Percentiles rank a stretch among this genome's conserved stretches.
Conservation (phyloP, 2,113 vertebrate species). For the Barnardius zonarius region DNA sequence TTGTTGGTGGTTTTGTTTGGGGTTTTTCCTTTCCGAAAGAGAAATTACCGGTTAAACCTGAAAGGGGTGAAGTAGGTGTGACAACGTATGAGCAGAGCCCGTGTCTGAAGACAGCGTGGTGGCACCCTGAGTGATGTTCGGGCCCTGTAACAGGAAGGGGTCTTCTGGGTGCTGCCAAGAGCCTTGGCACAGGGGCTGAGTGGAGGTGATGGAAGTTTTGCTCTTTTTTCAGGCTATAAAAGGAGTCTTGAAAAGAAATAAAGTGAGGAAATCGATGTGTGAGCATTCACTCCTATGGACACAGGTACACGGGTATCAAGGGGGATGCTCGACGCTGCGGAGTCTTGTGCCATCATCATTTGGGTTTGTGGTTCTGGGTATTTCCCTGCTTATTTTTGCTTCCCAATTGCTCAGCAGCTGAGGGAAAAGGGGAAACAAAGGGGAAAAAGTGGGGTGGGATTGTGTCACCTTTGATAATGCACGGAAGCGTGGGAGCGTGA, state of each 20-base stretch:
- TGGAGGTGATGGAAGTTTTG: neutral
- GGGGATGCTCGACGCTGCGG: conserved; percentile 32
- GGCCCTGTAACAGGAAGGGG: conserved; percentile 5
- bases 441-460: neutral
- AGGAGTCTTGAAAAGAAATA: neutral
- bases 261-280: conserved; percentile 17
- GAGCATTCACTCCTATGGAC: neutral
- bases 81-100: conserved; percentile 17
- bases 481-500: neutral
- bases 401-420: neutral
- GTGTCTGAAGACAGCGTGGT: conserved; percentile 1
- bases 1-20: neutral
- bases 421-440: neutral
- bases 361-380: neutral
- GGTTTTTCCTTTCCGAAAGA: conserved; percentile 9
- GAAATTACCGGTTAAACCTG: conserved; percentile 68
- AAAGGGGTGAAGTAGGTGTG: conserved; percentile 55
- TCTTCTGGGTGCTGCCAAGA: neutral
- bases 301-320: neutral
- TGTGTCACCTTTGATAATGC: neutral
- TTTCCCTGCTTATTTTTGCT: neutral
- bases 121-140: neutral
- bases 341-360: neutral
- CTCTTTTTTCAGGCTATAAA: neutral
- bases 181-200: conserved; percentile 23